Evolutionary conservation across 1,140 invertebrate genomes (phyloP), one percentile per base, ranked within the genome.

Genomic region (Ephestia elutella): DNA sequence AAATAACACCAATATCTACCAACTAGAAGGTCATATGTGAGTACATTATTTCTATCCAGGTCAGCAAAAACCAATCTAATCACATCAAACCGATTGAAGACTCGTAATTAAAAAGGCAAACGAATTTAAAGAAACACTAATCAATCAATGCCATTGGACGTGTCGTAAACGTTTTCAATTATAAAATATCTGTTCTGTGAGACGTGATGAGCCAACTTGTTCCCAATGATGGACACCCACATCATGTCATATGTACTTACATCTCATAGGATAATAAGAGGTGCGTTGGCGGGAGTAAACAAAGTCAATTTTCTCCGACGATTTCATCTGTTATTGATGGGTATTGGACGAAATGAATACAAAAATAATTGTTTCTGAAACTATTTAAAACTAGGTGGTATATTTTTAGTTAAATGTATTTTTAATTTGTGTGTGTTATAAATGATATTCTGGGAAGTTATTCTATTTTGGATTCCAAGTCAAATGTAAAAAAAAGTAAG

Each of bases 91-190:
- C n/a, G n/a, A n/a, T 8, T 21, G 18, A 53, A 53, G 20, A 53
- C 50, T 49, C 35, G 50, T 63, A 60, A 66, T 66, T 66, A 55
- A 60, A 64, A 60, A 60, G 62, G 60, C 35, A 28, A 49, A 59
- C 19, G 57, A 54, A 59, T 53, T 44, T 30, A 56, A 21, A 38
- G 55, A 60, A 60, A 54, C 49, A 49, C 72, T 68, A 71, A 80
- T 81, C 76, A 69, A 81, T 83, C 77, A 83, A 78, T 65, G 72
- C 70, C 70, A 65, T 49, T 60, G 57, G 57, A 68, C 54, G 65
- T 73, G 68, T 79, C 74, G 64, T 72, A 73, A 76, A 72, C 68
- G 62, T 74, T 79, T 79, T 78, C 74, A 78, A 79, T 81, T 79
- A 76, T 68, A 76, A 71, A 69, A 61, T 69, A 56, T 63, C 56